Conservation (phyloP, 1,140 invertebrate species). For the Globodera ellingtonae region DNA sequence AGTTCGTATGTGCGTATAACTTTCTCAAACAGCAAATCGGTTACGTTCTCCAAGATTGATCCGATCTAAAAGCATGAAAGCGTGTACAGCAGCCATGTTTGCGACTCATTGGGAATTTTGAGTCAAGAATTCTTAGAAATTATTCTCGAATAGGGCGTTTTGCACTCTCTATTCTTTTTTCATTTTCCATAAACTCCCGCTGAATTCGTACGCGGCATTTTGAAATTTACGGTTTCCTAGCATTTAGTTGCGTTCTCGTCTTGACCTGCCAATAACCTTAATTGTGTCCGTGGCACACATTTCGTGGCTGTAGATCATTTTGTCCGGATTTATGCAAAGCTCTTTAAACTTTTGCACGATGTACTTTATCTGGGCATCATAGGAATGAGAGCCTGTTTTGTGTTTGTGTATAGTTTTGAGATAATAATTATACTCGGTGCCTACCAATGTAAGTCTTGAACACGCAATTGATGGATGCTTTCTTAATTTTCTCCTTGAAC, state of each 20-base stretch:
- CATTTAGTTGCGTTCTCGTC: too few species aligned
- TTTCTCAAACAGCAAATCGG: slow-evolving; percentile 20
- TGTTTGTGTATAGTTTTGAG: neutral
- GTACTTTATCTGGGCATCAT: slow-evolving; percentile 35
- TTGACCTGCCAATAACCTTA: slow-evolving; percentile 1
- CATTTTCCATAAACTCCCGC: neutral
- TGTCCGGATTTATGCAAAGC: slow-evolving; percentile 38
- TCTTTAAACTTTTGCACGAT: slow-evolving; percentile 49
- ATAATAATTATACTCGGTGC: slow-evolving; percentile 23
- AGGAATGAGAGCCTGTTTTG: slow-evolving; percentile 23
- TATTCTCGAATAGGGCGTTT: too few species aligned
- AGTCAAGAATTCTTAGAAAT: too few species aligned
- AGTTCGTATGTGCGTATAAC: slow-evolving; percentile 11
- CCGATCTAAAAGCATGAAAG: slow-evolving; percentile 67
- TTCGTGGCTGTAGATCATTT: slow-evolving; percentile 46
- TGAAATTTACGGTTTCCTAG: too few species aligned
- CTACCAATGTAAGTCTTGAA: slow-evolving; percentile 34
- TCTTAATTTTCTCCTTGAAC: slow-evolving; percentile 57
- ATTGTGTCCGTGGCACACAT: slow-evolving; percentile 40
- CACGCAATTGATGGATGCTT: slow-evolving; percentile 10
- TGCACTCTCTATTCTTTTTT: neutral
- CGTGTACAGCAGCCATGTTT: too few species aligned
- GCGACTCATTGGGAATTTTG: too few species aligned
- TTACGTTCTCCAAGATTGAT: slow-evolving; percentile 24
- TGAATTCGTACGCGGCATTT: too few species aligned